Base-by-base conservation (phyloP, 2,113 vertebrate species). In the Nymphicus hollandicus region DNA sequence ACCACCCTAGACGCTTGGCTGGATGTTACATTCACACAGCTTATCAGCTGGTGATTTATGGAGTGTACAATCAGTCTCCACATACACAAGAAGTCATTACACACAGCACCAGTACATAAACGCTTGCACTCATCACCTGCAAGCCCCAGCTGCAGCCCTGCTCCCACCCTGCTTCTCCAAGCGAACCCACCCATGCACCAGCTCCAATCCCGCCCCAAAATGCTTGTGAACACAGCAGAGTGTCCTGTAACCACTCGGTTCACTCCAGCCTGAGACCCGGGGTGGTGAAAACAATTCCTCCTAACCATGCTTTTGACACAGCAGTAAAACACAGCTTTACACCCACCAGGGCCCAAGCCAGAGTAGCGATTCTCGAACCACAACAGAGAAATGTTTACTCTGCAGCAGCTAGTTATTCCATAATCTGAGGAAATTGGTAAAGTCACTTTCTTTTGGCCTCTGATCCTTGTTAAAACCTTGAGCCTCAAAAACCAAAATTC, bases 71-170 rank as follows among this genome's bases (percentile, higher is more conserved):
- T 20, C 25, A 19, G 23, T 18, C 53, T 49, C 64, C 70, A 53
- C 7, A 6, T 25, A 23, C 6, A 13, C 46, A 61, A 52, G 37
- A 50, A 68, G 35, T 14, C 63, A 81, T 28, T 39, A 23, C 53
- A 39, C 15, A 14, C 24, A 10, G 4, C 28, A 44, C 35, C 50
- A 53, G 44, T 11, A 61, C 60, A 63, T 1, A 64, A 37, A 43
- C 43, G 41, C 1, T 0, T 17, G 46, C 17, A 17, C 52, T n/a
- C 0, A 0, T 13, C 2, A 3, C 18, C 50, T 11, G 1, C 0
- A 1, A 71, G 23, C 61, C 22, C 19, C 1, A 1, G 55, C 60
- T 71, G 3, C 8, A 82, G 43, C 39, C 43, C 87, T 37, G 58
- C 65, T 60, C 52, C 86, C 47, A 24, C 44, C 41, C 74, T 53